Evolutionary conservation across 1,140 invertebrate genomes (phyloP), one percentile per base, ranked within the genome.

Genomic region (Grapholita molesta): DNA sequence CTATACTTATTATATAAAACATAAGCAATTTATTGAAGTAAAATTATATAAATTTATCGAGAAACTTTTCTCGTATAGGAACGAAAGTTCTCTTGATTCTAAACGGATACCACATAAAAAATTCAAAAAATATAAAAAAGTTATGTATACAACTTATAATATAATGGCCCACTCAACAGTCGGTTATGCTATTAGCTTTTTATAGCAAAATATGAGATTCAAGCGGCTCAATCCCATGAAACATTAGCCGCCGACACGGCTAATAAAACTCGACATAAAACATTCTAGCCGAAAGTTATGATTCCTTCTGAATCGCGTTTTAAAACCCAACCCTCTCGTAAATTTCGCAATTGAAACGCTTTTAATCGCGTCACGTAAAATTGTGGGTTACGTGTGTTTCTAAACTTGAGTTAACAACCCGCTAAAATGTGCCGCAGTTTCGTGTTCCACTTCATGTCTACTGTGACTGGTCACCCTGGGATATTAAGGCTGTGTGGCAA

Each of bases 291-390:
- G 25, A 28, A 24, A 61, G 55, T 28, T 61, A 61, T 32, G 30
- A 32, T 61, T 61, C 55, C 55, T 28, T 61, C 55, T 30, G 55
- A 30, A 61, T 18, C 42, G 12, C n/a, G 28, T 61, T 61, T 61
- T 61, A 61, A 61, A 61, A 61, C 25, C 55, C 55, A 15, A 57
- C 55, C 55, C 55, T 61, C 3, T 61, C 55, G 55, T 61, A 61
- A 61, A 61, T 32, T 57, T 61, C 28, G 55, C 55, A 61, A 61
- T 61, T 61, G 55, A 61, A 61, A 61, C 55, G 55, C 3, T 61
- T 28, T 48, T 61, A 61, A 61, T 28, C 55, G 55, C 28, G 55
- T 30, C 25, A 61, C 55, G 32, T 61, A 61, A 61, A 61, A 61
- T 61, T 61, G 15, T 28, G 55, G 55, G 55, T 5, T 15, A 12